Base-by-base conservation (phyloP, 2,113 vertebrate genomes). In the Mormyrus lacerda region DNA sequence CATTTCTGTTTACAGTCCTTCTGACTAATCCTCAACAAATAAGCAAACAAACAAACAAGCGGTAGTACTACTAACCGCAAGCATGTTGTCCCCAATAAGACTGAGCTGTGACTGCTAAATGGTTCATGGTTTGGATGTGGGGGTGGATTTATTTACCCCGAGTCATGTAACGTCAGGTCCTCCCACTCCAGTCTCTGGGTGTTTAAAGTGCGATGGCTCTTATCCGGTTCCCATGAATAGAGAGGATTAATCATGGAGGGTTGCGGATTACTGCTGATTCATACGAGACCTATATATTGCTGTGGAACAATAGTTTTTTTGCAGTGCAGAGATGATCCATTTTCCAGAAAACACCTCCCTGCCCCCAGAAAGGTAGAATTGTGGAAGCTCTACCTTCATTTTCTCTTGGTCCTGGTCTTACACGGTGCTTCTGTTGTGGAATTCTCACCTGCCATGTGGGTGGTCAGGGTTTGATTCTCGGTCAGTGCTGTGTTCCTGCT, bases 201-300 rank as follows among this genome's bases (percentile, higher is more conserved):
- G 87, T 90, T 89, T 86, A 83, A 86, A 87, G 88, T 91, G 89
- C 89, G 39, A 87, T 89, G 85, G 65, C 84, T 83, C 61, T n/a
- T 86, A 73, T 89, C 85, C 87, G 65, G 90, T 50, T 90, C 91
- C 91, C 92, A 85, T 91, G 91, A 93, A 91, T 89, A 91, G 88
- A 89, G 82, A 91, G 92, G 91, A 93, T 90, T 93, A 91, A 92
- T 92, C 91, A 90, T 19, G 51, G 73, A 88, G 58, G n/a, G 76
- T 55, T 88, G 65, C 92, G 91, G 89, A 91, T 91, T 90, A 90
- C 35, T 27, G 61, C 88, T 87, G 87, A 61, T 79, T 88, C 84
- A 89, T 55, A 88, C 73, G 87, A 76, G 88, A 90, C 83, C 83
- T 53, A 89, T 90, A 89, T 86, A 89, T 86, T 61, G 86, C 88